Base-by-base conservation (phyloP, 2,113 vertebrate species). In the Barbus barbus region DNA sequence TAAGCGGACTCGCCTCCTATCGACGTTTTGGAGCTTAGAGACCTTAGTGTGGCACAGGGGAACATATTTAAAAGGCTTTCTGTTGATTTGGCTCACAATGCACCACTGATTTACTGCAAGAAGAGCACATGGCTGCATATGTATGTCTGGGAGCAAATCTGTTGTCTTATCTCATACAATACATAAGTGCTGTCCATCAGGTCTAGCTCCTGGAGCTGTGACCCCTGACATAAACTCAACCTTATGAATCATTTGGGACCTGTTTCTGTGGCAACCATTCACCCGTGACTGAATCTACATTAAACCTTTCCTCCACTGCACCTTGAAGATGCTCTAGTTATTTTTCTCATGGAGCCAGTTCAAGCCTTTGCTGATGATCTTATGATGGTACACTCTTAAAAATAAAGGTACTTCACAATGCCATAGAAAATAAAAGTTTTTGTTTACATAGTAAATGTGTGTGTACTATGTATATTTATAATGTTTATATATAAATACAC, bases 261-360 rank as follows among this genome's bases (percentile, higher is more conserved):
- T 9, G 51, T 86, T 86, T 73, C 84, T 77, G 79, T 78, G n/a
- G n/a, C n/a, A 82, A 83, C 74, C 33, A 33, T n/a, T 9, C 22
- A 28, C 28, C 31, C 9, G 11, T 56, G 58, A 46, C 18, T 46
- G 14, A 24, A 65, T 78, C 48, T 69, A 51, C 5, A 85, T 36
- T 33, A 24, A 65, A 38, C 69, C 72, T 76, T 24, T 9, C 9
- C 16, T 33, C 33, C 36, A 9, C 31, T 78, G 51, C 51, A 38
- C 5, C 9, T 77, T 36, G 14, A 36, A 20, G 0, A 69, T 36
- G 31, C 65, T 36, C 31, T 22, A 16, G 13, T 31, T 69, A 31
- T 69, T 14, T 69, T 20, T 12, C 41, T 44, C n/a, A n/a, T n/a
- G n/a, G n/a, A 44, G 41, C 11, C 41, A 1, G 41, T 33, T 67